These are phyloP conservation scores for Neocloeon triangulifer DNA, from an alignment of 1,140 invertebrate genomes.

Conservation along the genomic window DNA sequence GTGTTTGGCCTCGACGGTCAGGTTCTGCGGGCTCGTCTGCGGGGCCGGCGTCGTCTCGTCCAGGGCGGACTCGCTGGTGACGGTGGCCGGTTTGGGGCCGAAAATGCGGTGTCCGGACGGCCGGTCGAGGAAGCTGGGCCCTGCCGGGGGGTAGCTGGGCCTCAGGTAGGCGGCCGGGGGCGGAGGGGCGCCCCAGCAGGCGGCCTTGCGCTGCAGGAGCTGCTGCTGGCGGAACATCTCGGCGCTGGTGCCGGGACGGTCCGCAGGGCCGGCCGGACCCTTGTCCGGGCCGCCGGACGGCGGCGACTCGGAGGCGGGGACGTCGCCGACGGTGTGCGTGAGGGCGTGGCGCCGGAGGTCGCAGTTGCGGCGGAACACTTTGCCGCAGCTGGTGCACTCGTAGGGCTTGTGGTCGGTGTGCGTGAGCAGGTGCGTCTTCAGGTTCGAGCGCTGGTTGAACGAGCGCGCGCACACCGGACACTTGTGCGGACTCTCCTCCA, in stretches of 20 bases:
- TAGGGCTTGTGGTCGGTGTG: conserved; percentile 90
- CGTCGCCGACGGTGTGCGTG: conserved; percentile 64
- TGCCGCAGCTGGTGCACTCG: conserved; percentile 74
- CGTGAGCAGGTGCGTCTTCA: conserved; percentile 83
- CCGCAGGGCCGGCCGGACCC: conserved; percentile 17
- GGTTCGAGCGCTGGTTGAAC: conserved; percentile 78
- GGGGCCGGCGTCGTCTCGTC: too few species aligned
- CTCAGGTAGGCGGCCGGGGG: conserved; percentile 44
- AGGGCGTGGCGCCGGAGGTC: conserved; percentile 61
- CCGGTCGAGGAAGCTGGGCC: too few species aligned
- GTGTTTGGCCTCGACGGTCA: too few species aligned
- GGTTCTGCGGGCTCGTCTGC: too few species aligned
- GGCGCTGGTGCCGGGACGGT: conserved; percentile 15
- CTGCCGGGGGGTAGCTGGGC: too few species aligned
- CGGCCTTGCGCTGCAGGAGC: conserved; percentile 10
- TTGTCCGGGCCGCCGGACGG: conserved; percentile 35
- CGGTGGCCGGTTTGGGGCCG: conserved; percentile 18
- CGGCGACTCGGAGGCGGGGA: too few species aligned
- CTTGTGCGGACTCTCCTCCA: conserved; percentile 81
- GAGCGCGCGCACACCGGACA: conserved; percentile 70
- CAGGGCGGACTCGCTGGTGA: conserved; percentile 21
- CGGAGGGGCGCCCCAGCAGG: conserved; percentile 24
- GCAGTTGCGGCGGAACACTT: conserved; percentile 67
- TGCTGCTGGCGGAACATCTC: conserved; percentile 6
- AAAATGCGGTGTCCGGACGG: conserved; percentile 35